These are phyloP conservation scores for Drosophila insularis DNA, from an alignment of 1,140 invertebrate species.

Conservation along the genomic window DNA sequence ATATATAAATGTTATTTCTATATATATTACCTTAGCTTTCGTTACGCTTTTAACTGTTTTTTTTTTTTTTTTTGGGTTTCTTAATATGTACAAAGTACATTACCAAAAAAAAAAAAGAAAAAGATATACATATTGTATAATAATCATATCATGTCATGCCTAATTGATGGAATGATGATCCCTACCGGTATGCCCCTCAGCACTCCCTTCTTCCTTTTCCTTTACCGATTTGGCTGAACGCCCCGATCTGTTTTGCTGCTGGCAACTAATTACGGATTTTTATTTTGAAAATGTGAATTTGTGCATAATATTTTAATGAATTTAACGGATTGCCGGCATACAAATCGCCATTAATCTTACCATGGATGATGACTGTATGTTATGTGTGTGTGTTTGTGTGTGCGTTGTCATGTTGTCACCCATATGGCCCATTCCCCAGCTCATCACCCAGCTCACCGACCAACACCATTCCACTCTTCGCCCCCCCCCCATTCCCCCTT, in stretches of 20 bases:
- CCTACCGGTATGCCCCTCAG: not conserved
- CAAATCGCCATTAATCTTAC: constrained; percentile 69
- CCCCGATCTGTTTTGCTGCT: not conserved
- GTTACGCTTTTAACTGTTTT: not conserved
- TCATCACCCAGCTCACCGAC: not conserved
- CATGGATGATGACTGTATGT: constrained; percentile 14
- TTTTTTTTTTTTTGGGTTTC: not conserved
- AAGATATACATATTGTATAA: not conserved
- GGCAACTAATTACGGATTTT: constrained; percentile 50
- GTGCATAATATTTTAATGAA: constrained; percentile 77
- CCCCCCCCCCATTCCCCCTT: not conserved
- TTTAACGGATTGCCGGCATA: constrained; percentile 70
- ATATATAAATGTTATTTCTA: not conserved
- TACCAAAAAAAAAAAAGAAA: not conserved
- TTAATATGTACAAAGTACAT: not conserved
- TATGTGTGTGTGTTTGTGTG: not conserved
- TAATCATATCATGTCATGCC: not conserved
- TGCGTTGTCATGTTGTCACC: constrained; percentile 15
- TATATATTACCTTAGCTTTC: not conserved
- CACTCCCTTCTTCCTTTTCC: too few relatives aligned
- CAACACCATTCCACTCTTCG: not conserved
- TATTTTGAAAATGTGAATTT: constrained; percentile 63
- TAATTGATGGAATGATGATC: not conserved
- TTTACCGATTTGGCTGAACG: too few relatives aligned
- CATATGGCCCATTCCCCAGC: not conserved